Percentiles rank a stretch among this genome's conserved stretches.
phyloP scores from a whole-genome alignment of 2,888 invertebrate genomes.

The Hirtodrosophila confusa region DNA sequence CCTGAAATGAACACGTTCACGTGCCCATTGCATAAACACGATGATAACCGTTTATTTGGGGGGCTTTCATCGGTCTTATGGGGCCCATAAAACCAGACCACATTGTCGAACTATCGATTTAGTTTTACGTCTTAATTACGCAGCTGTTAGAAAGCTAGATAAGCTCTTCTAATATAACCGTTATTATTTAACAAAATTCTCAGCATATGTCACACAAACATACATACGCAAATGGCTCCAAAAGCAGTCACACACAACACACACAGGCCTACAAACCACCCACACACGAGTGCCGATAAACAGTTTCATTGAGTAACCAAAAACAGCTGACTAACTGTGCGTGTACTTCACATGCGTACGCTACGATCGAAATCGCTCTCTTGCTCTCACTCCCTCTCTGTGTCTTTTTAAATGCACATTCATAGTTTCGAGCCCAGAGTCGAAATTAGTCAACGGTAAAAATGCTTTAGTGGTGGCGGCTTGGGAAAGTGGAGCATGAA shows the following conservation, averaged over 20 bases:
- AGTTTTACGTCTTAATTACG: slow-evolving; percentile 12
- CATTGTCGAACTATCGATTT: slow-evolving; percentile 11
- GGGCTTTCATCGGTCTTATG: slow-evolving; percentile 1
- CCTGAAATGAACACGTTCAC: neutral
- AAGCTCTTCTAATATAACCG: slow-evolving; percentile 3
- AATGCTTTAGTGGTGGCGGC: slow-evolving; percentile 18
- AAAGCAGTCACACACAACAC: slow-evolving; percentile 2
- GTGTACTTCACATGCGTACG: slow-evolving; percentile 49
- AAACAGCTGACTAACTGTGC: slow-evolving; percentile 62
- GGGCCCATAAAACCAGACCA: neutral
- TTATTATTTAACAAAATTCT: slow-evolving; percentile 1
- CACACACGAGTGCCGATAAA: slow-evolving; percentile 39
- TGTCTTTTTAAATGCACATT: slow-evolving; percentile 5
- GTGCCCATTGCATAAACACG: slow-evolving; percentile 24
- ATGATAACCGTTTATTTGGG: slow-evolving; percentile 19
- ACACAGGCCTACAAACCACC: slow-evolving; percentile 10
- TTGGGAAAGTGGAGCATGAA: slow-evolving; percentile 60
- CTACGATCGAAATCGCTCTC: slow-evolving; percentile 39
- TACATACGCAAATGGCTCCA: neutral
- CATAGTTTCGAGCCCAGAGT: slow-evolving; percentile 32
- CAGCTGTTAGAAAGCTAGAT: slow-evolving; percentile 11
- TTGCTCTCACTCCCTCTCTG: slow-evolving; percentile 1
- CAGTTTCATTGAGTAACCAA: slow-evolving; percentile 55
- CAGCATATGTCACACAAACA: slow-evolving; percentile 2
- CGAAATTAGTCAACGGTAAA: slow-evolving; percentile 54